Percentiles rank a stretch among this genome's conserved stretches.
phyloP scores from a whole-genome alignment of 2,797 vertebrate genomes.

The Characodon lateralis region DNA sequence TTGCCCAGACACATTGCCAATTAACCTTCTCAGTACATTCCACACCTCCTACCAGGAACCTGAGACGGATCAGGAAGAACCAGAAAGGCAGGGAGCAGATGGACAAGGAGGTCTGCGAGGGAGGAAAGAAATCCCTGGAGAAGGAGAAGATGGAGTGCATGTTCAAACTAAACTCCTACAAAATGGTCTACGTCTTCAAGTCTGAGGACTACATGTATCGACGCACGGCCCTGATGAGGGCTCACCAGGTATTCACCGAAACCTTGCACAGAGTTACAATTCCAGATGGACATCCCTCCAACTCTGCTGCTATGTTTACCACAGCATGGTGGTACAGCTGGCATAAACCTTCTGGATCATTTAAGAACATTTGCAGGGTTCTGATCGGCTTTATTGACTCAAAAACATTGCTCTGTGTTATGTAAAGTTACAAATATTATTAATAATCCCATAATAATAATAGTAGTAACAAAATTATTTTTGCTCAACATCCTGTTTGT shows the following conservation, averaged over 20 bases:
- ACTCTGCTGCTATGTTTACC: too few species aligned
- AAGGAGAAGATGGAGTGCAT: conserved; percentile 96
- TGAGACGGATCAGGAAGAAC: conserved; percentile 94
- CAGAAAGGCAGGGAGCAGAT: conserved; percentile 92
- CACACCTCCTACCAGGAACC: conserved; percentile 82
- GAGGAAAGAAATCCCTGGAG: conserved; percentile 84
- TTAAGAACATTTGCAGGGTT: too few species aligned
- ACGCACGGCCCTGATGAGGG: conserved; percentile 92
- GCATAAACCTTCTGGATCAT: too few species aligned
- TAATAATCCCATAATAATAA: too few species aligned
- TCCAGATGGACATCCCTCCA: too few species aligned
- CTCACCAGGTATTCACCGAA: conserved; percentile 88
- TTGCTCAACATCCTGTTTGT: too few species aligned
- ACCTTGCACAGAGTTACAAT: background rate
- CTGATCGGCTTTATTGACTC: background rate
- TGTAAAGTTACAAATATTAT: background rate
- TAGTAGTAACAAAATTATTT: too few species aligned
- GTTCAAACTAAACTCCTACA: conserved; percentile 98
- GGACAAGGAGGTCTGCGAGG: conserved; percentile 88
- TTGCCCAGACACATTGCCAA: conserved; percentile 1
- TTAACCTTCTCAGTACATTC: background rate
- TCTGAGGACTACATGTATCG: conserved; percentile 99
- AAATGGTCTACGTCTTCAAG: conserved; percentile 99
- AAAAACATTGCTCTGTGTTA: background rate
- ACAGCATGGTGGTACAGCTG: too few species aligned